phyloP scores from a whole-genome alignment of 2,797 vertebrate genomes.

The Lutjanus argentimaculatus region DNA sequence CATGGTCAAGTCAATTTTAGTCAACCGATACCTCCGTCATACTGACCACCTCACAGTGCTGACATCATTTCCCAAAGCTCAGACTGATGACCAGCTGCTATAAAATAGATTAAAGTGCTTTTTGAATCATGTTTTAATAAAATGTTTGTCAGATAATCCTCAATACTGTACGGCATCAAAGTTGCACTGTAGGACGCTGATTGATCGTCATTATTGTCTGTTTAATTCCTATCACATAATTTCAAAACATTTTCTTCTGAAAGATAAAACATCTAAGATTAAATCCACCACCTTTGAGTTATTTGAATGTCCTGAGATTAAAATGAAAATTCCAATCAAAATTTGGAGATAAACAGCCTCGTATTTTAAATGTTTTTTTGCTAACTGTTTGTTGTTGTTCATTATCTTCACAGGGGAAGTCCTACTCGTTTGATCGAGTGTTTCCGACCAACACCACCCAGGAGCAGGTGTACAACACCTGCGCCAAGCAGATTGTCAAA shows the following conservation, averaged over 20 bases:
- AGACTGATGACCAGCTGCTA: neutral
- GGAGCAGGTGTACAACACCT: constrained; percentile 89
- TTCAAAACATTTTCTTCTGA: neutral
- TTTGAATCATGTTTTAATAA: neutral
- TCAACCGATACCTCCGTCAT: neutral
- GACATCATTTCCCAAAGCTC: constrained; percentile 41
- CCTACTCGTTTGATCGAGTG: constrained; percentile 90
- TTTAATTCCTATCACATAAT: neutral
- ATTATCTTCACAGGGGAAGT: constrained; percentile 84
- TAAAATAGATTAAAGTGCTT: neutral
- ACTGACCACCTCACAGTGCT: constrained; percentile 19
- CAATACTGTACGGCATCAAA: neutral
- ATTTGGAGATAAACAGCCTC: neutral
- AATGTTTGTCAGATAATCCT: neutral
- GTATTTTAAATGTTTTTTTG: neutral
- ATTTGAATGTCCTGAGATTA: neutral
- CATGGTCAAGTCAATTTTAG: constrained; percentile 12
- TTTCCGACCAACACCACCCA: constrained; percentile 89
- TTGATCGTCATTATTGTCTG: neutral
- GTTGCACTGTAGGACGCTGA: neutral
- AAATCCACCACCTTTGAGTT: neutral
- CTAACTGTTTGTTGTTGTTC: neutral
- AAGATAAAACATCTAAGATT: neutral
- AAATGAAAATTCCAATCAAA: neutral
- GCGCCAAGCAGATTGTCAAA: constrained; percentile 94